Evolutionary conservation across 2,113 vertebrate species (phyloP), one percentile per base, ranked within the genome.

Genomic region (Calidris pugnax): DNA sequence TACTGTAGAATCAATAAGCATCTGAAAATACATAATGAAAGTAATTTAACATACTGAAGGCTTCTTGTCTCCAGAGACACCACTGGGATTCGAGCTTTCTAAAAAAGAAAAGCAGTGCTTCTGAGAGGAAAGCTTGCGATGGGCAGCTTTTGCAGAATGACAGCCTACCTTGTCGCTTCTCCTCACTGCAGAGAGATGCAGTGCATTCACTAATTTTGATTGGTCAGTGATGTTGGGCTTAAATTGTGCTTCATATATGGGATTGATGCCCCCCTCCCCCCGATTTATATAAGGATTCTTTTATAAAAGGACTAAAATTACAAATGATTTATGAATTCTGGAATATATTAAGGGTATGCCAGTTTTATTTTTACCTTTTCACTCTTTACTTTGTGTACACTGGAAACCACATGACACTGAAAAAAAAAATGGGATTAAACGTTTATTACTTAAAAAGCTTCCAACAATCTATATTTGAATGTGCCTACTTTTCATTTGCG

Each of bases 161-260:
- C 98, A 98, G 97, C 98, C 98, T 98, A 98, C 98, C 97, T 98
- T 98, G 97, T 98, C 97, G 97, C 98, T 98, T 98, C 98, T 98
- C 98, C 98, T 98, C 98, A 99, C 99, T 99, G 99, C 99, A 98
- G 99, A 99, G 99, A 98, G 99, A 99, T 99, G 99, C 99, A 98
- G 99, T 99, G 99, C 98, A 98, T 98, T 98, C 98, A 98, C 98
- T 98, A 97, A 96, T 99, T 99, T 98, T 99, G 99, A 99, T 99
- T 99, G 99, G 99, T 99, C 98, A 98, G 98, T 98, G 98, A 98
- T 99, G 99, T 98, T 98, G 98, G 98, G 98, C 98, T 99, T 99
- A 98, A 99, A 98, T 97, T 98, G 97, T 98, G 98, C 98, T 98
- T 98, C 98, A 91, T 98, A 96, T 97, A 98, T 97, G 98, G 97